phyloP scores from a whole-genome alignment of 1,140 invertebrate genomes.

The Pinna nobilis region DNA sequence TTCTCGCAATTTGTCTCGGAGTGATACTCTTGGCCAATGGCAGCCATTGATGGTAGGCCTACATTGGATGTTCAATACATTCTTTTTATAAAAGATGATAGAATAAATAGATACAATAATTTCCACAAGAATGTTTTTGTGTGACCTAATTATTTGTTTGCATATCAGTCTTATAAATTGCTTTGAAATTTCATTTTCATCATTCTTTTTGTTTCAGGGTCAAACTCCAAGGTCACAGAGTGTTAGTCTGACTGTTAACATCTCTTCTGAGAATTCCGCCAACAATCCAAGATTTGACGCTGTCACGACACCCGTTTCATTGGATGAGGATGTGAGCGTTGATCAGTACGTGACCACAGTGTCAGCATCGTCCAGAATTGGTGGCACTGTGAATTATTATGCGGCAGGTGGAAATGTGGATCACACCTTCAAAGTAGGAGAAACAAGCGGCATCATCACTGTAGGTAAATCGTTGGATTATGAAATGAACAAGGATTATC shows the following conservation, averaged over 20 bases:
- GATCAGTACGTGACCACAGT: constrained; percentile 72
- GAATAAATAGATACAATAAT: no score
- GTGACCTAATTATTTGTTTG: no score
- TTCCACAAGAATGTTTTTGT: no score
- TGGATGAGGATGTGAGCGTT: constrained; percentile 59
- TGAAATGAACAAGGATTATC: constrained; percentile 87
- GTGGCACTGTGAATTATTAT: constrained; percentile 1
- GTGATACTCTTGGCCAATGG: no score
- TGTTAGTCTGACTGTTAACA: constrained; percentile 49
- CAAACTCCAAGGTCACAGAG: constrained; percentile 33
- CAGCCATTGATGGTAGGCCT: no score
- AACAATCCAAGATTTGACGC: constrained; percentile 48
- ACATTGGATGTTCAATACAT: no score
- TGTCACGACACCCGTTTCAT: constrained; percentile 31
- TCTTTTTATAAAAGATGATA: no score
- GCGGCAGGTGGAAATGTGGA: constrained; percentile 95
- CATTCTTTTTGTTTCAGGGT: constrained; percentile 46
- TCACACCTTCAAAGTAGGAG: constrained; percentile 87
- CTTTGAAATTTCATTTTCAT: background rate
- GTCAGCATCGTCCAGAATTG: constrained; percentile 79
- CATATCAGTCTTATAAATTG: no score
- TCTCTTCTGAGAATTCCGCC: constrained; percentile 20
- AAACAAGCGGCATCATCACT: constrained; percentile 85
- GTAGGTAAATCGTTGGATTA: constrained; percentile 90
- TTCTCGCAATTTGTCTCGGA: no score